Conservation (phyloP, 92 coral and sea anemone species). For the Phenganax subtilis region DNA sequence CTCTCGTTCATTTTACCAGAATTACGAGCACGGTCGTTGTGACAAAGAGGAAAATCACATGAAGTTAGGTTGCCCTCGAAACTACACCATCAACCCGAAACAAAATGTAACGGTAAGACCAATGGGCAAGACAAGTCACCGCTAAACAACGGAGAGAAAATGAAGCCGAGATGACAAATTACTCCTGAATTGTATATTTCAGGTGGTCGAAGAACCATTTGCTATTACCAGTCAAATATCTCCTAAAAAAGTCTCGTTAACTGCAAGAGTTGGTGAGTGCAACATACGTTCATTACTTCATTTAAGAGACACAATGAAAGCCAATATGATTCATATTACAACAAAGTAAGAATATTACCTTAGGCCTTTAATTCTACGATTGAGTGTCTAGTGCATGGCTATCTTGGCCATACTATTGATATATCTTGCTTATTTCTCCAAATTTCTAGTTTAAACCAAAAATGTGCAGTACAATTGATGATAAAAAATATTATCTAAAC, state of each 20-base stretch:
- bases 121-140: no score
- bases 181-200: neutral
- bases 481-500: no score
- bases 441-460: no score
- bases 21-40: constrained; percentile 57
- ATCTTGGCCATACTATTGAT: no score
- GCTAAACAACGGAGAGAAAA: no score
- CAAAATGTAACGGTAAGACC: constrained; percentile 1
- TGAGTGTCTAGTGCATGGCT: no score
- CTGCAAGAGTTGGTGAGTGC: constrained; percentile 21
- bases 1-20: constrained; percentile 23
- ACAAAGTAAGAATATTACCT: no score
- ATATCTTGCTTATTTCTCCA: no score
- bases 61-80: constrained; percentile 45
- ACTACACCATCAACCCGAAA: constrained; percentile 61
- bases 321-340: neutral
- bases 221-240: neutral
- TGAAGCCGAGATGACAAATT: neutral
- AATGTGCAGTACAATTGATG: no score
- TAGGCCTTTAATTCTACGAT: no score
- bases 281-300: neutral
- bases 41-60: constrained; percentile 46
- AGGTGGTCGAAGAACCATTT: neutral
- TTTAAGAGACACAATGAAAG: neutral
- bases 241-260: constrained; percentile 24